Evolutionary conservation across 1,140 invertebrate species (phyloP), one percentile per base, ranked within the genome.

Genomic region (Drosophila paulistorum): DNA sequence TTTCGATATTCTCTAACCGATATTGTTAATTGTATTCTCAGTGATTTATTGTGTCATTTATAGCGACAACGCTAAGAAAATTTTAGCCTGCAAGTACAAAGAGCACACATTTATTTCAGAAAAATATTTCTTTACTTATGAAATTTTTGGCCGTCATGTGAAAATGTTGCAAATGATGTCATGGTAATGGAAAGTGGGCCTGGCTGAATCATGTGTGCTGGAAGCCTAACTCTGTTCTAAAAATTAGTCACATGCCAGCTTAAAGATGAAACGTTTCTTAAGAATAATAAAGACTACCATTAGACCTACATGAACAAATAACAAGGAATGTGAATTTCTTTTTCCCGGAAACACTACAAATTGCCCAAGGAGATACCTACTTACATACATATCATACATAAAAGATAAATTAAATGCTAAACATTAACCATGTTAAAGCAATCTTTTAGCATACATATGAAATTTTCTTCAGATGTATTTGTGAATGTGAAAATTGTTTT

Each of bases 401-500:
- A 51, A 51, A 23, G 45, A 23, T 51, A 11, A 20, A 51, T 51
- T 23, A 11, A 51, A 51, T 48, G 10, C 17, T 23, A 51, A 51
- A 10, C 17, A 20, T 51, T 51, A 51, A 20, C 7, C 17, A 51
- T 51, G 17, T 51, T 11, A 9, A 23, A 51, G 45, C 1, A 23
- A 51, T 51, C 9, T 51, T 23, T 39, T 39, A 13, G 37, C 13
- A 20, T 23, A 30, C 6, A 3, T 7, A 51, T 23, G 20, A 51
- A 51, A 51, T 51, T 51, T 23, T 11, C 45, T 51, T 51, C 0
- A 23, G n/a, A 51, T 51, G 11, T 23, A 10, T 48, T 48, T 48
- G 45, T 51, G 11, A 30, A 58, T n/a, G 33, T 58, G 26, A 33
- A 58, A 58, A 58, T 33, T 33, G 13, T 58, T 35, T 58, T 5